Base-by-base conservation (phyloP, 2,113 vertebrate species). In the Bothrops jararaca region DNA sequence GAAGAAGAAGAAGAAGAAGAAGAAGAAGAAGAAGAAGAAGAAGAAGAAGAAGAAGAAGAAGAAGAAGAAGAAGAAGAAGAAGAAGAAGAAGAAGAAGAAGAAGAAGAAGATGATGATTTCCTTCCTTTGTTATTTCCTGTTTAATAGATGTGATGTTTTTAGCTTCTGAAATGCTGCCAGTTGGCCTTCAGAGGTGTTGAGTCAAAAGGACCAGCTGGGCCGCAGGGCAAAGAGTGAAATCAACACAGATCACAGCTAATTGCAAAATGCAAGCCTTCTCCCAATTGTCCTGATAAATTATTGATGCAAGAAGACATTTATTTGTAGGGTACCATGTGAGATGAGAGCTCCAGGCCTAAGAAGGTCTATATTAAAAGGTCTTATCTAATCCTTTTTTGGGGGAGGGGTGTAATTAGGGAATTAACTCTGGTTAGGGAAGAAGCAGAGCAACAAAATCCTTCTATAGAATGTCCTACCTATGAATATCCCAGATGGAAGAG, bases 261-360 rank as follows among this genome's bases (percentile, higher is more conserved):
- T 97, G 97, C 97, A 92, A 97, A 96, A 96, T 96, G 97, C 96
- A 97, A 98, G 90, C 88, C 96, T 97, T 97, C 97, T 96, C 92
- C 96, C 98, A 98, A 99, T 98, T 98, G 98, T 96, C 95, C 94
- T 95, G 94, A 95, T 98, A 97, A 98, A 99, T 98, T 98, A 98
- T 98, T 98, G 95, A 98, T 92, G 93, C 56, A 26, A 54, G 18
- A 74, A 88, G 92, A 92, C 91, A 85, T 96, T 96, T 96, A 95
- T 95, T 97, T 53, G 88, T 95, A 93, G 95, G 96, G 92, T 92
- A 93, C 54, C 93, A 95, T 94, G 96, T 86, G 94, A 94, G 86
- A 8, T 22, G 91, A 94, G 93, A 94, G 92, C 91, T 26, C 94
- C 0, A 45, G 22, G 89, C 92, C 88, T 52, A 0, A 94, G 56